Evolutionary conservation across 2,797 vertebrate species (phyloP).

Genomic region (Protonibea diacanthus): DNA sequence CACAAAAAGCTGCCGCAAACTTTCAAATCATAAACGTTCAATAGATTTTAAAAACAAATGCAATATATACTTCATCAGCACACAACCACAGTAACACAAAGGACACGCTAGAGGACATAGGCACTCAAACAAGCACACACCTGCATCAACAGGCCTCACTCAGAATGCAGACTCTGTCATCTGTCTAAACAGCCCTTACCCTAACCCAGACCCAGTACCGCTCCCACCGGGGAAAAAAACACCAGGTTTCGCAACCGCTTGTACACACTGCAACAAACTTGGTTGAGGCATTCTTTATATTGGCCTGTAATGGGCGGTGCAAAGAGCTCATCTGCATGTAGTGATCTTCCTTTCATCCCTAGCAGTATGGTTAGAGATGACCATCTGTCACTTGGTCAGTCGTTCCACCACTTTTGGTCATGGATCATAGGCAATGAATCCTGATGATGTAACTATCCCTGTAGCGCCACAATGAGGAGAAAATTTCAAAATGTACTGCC

Average conservation of each 20-base stretch:
- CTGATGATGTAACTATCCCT: background rate
- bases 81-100: constrained; percentile 21
- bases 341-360: background rate
- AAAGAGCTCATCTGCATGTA: background rate
- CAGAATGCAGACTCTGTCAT: constrained; percentile 72
- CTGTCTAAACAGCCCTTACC: constrained; percentile 79
- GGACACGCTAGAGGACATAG: constrained; percentile 44
- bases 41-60: background rate
- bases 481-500: background rate
- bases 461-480: background rate
- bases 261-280: background rate
- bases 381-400: background rate
- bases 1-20: background rate
- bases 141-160: constrained; percentile 81
- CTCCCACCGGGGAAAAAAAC: constrained; percentile 63
- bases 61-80: constrained; percentile 15
- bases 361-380: background rate
- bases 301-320: background rate
- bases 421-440: background rate
- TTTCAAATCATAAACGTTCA: background rate
- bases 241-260: constrained; percentile 69
- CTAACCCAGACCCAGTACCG: constrained; percentile 68
- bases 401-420: background rate
- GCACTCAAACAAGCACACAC: constrained; percentile 70
- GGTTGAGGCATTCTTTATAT: constrained; percentile 28